Evolutionary conservation across 1,140 invertebrate species (phyloP), one percentile per base, ranked within the genome.

Genomic region (Drosophila oshimai): DNA sequence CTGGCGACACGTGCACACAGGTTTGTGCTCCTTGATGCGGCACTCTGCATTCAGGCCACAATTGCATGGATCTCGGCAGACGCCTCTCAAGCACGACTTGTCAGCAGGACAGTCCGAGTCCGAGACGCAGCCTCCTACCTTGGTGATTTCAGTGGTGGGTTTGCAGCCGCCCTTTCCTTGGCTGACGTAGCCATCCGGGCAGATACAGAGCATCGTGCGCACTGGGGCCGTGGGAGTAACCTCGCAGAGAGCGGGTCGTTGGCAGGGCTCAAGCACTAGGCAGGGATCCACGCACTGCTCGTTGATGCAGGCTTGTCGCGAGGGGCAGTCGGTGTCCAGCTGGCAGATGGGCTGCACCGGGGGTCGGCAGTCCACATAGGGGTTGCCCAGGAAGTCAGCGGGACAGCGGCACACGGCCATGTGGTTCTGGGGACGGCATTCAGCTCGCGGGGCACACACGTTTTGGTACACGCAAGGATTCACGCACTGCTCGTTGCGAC

Each of bases 121-220:
- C 0, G 93, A 92, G 22, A 93, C 93, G 89, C 97, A 98, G 24
- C 94, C 95, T 37, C 93, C 93, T 13, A 94, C 93, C 20, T 93
- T 92, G 4, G 92, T 90, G 2, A 96, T 91, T 0, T 95, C 93
- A 28, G 92, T 93, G 1, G 94, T 94, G 1, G 95, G 93, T 57
- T 94, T 93, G 84, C 96, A 96, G 33, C 94, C 94, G 42, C 95
- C 96, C 74, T 94, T 96, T 49, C 96, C 95, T 71, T 94, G 95
- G 89, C 95, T 96, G 0, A 97, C 94, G 73, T 97, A 97, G n/a
- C 96, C 96, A 57, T 94, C 94, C 13, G 96, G 96, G 81, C 97
- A 98, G 0, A 95, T 93, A 77, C 97, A 98, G 7, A 96, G 93
- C 96, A 98, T 97, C 0, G 96, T 97, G 37, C 96, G 93, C 1